Percentiles rank a stretch among this genome's conserved stretches.
phyloP scores from a whole-genome alignment of 1,140 invertebrate genomes.

The Drosophila funebris region DNA sequence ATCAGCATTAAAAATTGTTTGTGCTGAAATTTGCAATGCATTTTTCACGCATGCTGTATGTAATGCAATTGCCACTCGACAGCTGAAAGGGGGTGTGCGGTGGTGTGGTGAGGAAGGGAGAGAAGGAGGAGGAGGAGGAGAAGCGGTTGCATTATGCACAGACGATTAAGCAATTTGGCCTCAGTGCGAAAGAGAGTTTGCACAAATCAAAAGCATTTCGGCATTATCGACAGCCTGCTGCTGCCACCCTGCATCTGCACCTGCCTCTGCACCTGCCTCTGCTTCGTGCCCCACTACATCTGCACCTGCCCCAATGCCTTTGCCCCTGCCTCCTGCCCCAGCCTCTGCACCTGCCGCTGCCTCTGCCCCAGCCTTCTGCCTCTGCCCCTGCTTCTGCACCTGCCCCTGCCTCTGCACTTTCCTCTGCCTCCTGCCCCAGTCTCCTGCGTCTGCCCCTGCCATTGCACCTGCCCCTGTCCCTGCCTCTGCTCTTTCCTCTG shows the following conservation, averaged over 20 bases:
- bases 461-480: too few species aligned
- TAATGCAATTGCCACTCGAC: constrained; percentile 32
- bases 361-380: too few species aligned
- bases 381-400: too few species aligned
- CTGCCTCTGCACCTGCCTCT: background rate
- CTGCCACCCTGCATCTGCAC: background rate
- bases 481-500: too few species aligned
- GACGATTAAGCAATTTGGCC: constrained; percentile 61
- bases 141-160: constrained; percentile 55
- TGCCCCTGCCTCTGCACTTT: too few species aligned
- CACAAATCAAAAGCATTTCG: constrained; percentile 52
- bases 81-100: background rate
- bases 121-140: background rate
- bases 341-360: too few species aligned
- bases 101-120: background rate
- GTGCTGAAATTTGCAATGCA: constrained; percentile 48
- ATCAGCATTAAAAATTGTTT: constrained; percentile 55
- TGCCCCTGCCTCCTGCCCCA: too few species aligned
- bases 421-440: too few species aligned
- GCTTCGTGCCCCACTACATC: too few species aligned
- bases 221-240: constrained; percentile 34
- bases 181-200: constrained; percentile 11
- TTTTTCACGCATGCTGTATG: constrained; percentile 51
- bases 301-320: too few species aligned
- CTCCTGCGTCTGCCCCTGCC: too few species aligned